Base-by-base conservation (phyloP, 2,113 vertebrate genomes). In the Ranitomeya variabilis region DNA sequence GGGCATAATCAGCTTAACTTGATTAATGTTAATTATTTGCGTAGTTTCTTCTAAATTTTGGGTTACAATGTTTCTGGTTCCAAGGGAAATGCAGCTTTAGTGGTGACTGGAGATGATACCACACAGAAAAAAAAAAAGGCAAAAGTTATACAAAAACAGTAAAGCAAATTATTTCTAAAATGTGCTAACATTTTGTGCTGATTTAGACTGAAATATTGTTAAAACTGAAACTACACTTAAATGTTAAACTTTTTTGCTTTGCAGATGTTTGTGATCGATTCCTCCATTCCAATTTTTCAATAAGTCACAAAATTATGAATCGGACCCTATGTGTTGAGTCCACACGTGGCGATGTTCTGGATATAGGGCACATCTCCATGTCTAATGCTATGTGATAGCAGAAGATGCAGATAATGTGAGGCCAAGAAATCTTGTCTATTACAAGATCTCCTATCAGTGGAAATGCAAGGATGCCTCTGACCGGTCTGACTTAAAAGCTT, bases 401-500 rank as follows among this genome's bases (percentile, higher is more conserved):
- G 26, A 37, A 45, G 18, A 45, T 11, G 19, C 91, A 90, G 86
- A 85, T 80, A 90, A 82, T 90, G 92, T 93, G 91, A 93, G 73
- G 80, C 88, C 83, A 91, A 92, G 88, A 89, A 94, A 92, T 90
- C 92, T 91, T 94, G 93, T 93, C 92, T 14, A 89, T 79, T 90
- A 88, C 90, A 87, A 91, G 92, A 91, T 92, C 84, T 92, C 93
- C 90, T 90, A 92, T 92, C 90, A 89, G 91, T 92, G 87, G 74
- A 91, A 93, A 93, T 92, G 93, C 92, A 92, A 91, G 90, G 91
- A 93, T 91, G 91, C 92, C 93, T 90, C 45, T 85, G 69, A 94
- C 95, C 96, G 95, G 95, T 94, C 91, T 19, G 91, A 90, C 96
- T 95, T 97, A 96, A 97, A 97, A 97, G 96, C 96, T 97, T 97